Evolutionary conservation across 2,797 vertebrate species (phyloP).

Genomic region (Crypturellus tataupa): DNA sequence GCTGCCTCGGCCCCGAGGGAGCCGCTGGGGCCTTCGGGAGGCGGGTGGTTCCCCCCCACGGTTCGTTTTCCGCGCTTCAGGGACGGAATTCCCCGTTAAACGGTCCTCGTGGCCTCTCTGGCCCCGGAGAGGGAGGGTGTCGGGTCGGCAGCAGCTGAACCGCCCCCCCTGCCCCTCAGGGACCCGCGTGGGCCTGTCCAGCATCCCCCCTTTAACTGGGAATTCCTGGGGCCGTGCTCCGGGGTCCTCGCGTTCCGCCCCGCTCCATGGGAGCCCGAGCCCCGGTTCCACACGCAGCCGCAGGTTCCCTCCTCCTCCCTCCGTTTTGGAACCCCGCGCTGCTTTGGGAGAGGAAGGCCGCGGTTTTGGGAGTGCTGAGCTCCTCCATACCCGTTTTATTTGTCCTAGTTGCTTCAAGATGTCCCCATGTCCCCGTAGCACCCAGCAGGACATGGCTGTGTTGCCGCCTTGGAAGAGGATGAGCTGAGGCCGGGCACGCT

Average conservation of each 20-base stretch:
- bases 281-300: background rate
- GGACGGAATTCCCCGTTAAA: fast-evolving
- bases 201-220: too few relatives aligned
- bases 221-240: background rate
- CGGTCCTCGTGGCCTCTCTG: fast-evolving
- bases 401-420: fast-evolving
- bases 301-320: background rate
- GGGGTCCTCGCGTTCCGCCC: too few relatives aligned
- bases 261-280: too few relatives aligned
- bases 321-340: fast-evolving
- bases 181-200: fast-evolving
- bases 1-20: too few relatives aligned
- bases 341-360: background rate
- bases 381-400: fast-evolving
- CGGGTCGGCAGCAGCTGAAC: background rate
- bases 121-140: fast-evolving
- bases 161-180: fast-evolving
- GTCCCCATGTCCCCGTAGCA: fast-evolving
- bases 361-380: fast-evolving
- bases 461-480: fast-evolving
- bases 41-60: fast-evolving
- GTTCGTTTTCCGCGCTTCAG: fast-evolving
- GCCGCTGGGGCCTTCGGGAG: fast-evolving
- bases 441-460: background rate
- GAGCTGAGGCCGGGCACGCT: background rate